These are phyloP conservation scores for Morus bassanus DNA, from an alignment of 2,797 vertebrate species.

Conservation along the genomic window DNA sequence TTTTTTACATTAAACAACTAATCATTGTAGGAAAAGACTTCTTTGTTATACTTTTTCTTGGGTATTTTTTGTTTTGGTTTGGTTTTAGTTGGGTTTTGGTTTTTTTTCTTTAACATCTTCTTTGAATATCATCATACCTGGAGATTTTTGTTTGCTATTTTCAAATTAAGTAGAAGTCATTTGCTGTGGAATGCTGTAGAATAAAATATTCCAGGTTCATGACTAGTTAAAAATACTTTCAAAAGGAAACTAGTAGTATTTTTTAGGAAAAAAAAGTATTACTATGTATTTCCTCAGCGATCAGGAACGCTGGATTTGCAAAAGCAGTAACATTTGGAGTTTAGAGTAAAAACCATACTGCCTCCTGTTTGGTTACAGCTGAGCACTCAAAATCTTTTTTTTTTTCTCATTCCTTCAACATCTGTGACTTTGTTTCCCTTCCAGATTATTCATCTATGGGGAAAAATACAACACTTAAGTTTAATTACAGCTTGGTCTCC, in stretches of 20 bases:
- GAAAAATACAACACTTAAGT: background rate
- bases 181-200: background rate
- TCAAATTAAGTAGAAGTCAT: background rate
- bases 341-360: background rate
- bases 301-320: background rate
- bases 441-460: background rate
- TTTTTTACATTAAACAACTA: background rate
- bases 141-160: background rate
- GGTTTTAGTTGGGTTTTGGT: background rate
- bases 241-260: background rate
- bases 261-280: background rate
- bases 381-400: background rate
- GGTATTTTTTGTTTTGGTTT: background rate
- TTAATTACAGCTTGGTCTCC: background rate
- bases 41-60: background rate
- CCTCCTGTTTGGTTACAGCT: background rate
- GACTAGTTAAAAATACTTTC: background rate
- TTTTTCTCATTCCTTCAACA: background rate
- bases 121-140: background rate
- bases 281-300: background rate
- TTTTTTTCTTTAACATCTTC: background rate
- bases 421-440: background rate
- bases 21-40: background rate
- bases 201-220: background rate
- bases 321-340: constrained; percentile 21